Percentiles rank a stretch among this genome's conserved stretches.
Conservation (phyloP, 2,888 invertebrate genomes). For the Bedellia somnulentella region DNA sequence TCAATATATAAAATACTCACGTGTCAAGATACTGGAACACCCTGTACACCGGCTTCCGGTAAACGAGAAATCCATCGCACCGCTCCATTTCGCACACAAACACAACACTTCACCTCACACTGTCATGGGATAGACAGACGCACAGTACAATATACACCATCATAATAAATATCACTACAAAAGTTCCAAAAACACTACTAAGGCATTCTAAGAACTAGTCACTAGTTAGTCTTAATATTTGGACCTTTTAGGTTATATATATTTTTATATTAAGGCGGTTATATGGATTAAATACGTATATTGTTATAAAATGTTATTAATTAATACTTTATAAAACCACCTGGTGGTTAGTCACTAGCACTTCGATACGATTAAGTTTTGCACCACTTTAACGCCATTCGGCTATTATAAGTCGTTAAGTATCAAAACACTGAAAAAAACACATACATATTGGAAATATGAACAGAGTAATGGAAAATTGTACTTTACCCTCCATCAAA, state of each 20-base stretch:
- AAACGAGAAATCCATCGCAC: conserved; percentile 78
- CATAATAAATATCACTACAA: conserved; percentile 32
- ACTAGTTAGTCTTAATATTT: too few relatives aligned
- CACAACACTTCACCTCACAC: conserved; percentile 16
- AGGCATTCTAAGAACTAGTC: too few relatives aligned
- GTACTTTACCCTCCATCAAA: too few relatives aligned
- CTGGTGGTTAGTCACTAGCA: too few relatives aligned
- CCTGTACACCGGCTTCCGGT: conserved; percentile 78
- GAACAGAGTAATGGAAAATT: too few relatives aligned
- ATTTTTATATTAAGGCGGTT: conserved; percentile 35
- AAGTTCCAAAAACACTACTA: conserved; percentile 24
- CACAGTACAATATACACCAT: background rate
- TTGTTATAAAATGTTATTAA: conserved; percentile 17
- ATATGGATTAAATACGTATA: conserved; percentile 18
- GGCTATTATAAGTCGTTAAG: too few relatives aligned
- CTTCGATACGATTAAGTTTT: too few relatives aligned
- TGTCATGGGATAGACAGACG: conserved; percentile 17
- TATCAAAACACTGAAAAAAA: too few relatives aligned
- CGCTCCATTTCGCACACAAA: conserved; percentile 65
- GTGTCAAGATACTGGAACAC: conserved; percentile 83
- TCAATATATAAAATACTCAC: conserved; percentile 63
- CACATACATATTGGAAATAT: too few relatives aligned
- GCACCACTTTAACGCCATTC: too few relatives aligned
- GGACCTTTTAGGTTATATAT: conserved; percentile 47
- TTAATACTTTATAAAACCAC: too few relatives aligned